Evolutionary conservation across 2,797 vertebrate species (phyloP), one percentile per base, ranked within the genome.

Genomic region (Artibeus lituratus): DNA sequence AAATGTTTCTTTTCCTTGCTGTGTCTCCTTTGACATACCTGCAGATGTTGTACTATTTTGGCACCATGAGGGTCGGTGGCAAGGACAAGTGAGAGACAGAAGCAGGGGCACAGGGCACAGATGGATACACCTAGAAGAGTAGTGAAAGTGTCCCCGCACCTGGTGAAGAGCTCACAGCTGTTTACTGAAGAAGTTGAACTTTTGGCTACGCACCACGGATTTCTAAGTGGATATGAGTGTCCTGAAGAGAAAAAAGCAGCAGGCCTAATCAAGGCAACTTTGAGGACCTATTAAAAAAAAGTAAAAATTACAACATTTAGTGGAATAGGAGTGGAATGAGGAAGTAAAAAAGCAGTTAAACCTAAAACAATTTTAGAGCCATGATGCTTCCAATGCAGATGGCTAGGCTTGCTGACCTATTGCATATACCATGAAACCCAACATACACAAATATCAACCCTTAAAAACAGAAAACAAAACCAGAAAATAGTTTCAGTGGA

Each of bases 141-240:
- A 9, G 6, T 29, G 8, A 35, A 55, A 65, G 11, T 18, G 1
- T 3, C 0, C 1, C 3, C 24, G 14, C 4, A 10, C 5, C 47
- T 76, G 32, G 44, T 70, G 21, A 62, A 35, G 42, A 37, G 24
- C 10, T 44, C 53, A 37, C 3, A 92, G 24, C 21, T 86, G 21
- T 86, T 55, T 69, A 29, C 7, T 69, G 24, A 74, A 59, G 53
- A 87, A 49, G 19, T 3, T 69, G 2, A 69, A 62, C n/a, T 82
- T 19, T 69, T 82, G 53, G 16, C 11, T 22, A 39, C 5, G 0
- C 16, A 16, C 22, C 26, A 62, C 3, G 0, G 4, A 16, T 94
- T 65, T 55, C 83, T 55, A 78, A 59, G 49, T 85, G 57, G 6
- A 57, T 29, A 1, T n/a, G 32, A 80, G 10, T 80, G 1, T 9